Base-by-base conservation (phyloP, 2,797 vertebrate species). In the Odontamblyopus lacepedii region DNA sequence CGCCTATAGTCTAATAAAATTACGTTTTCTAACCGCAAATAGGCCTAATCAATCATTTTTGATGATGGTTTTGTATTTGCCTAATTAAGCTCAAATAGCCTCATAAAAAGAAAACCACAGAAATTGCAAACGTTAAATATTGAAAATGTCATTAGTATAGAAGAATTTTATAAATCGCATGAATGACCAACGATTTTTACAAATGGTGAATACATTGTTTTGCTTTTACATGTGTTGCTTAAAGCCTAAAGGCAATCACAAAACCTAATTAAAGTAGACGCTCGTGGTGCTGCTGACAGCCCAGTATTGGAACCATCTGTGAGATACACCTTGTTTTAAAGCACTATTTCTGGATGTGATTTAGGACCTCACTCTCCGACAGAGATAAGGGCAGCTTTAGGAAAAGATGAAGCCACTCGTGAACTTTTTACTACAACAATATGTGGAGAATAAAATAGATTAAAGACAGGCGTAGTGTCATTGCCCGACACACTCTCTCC, bases 221-320 rank as follows among this genome's bases (percentile, higher is more conserved):
- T 60, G 57, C 27, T 60, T 60, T 29, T 30, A 60, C 29, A 60
- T 29, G 27, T 30, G 27, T 29, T 69, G 26, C 30, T 71, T 63
- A 26, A 41, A 63, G 60, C 56, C 73, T 63, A 12, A 29, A 13
- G 56, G 71, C 23, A n/a, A 72, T 74, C 71, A 69, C 55, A 26
- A 38, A 19, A 67, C 67, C 67, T 66, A 67, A 59, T 56, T 56
- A 63, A 73, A 66, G 78, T 62, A 79, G 75, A 63, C 73, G 73
- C 59, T 44, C 70, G 44, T 71, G 16, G 61, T 23, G 63, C 65
- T 78, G 87, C 15, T 85, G 87, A 85, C 84, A 85, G 84, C 65
- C 73, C 68, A 75, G 9, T 67, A 74, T 72, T 35, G 78, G 72
- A 75, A 82, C 59, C 88, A 89, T 76, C 81, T 88, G 82, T 80